phyloP scores from a whole-genome alignment of 2,113 vertebrate species.

The Cercopithecus mona region DNA sequence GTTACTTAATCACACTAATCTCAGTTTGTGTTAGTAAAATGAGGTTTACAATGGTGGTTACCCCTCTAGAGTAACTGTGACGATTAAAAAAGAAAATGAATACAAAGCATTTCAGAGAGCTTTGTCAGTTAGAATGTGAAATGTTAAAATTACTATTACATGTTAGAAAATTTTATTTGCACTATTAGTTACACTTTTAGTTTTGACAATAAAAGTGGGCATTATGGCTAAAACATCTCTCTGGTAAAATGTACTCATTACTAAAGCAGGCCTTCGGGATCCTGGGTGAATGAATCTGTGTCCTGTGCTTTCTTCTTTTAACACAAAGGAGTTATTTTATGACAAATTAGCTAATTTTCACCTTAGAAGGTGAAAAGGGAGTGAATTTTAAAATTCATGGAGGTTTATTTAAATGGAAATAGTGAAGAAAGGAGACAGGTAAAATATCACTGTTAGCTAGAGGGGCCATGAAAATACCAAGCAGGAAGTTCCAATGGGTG shows the following conservation, averaged over 20 bases:
- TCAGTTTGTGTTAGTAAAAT: slow-evolving; percentile 44
- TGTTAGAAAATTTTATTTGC: neutral
- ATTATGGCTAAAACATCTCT: neutral
- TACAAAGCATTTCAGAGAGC: neutral
- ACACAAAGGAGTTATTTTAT: neutral
- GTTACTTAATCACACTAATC: slow-evolving; percentile 40
- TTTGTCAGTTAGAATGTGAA: neutral
- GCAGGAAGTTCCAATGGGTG: neutral
- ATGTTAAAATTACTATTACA: neutral
- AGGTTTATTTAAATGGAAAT: neutral
- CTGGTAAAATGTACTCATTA: neutral
- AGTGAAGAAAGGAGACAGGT: neutral
- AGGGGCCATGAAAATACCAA: neutral
- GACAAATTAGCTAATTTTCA: neutral
- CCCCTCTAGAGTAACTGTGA: neutral
- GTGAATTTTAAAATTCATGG: neutral
- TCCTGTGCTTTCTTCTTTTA: neutral
- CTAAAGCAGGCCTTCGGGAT: neutral
- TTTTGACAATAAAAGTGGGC: neutral
- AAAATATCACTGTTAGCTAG: neutral
- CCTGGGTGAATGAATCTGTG: neutral
- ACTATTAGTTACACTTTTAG: neutral
- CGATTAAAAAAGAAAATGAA: neutral
- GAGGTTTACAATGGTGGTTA: neutral
- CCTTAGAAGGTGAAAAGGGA: neutral